phyloP scores from a whole-genome alignment of 2,113 vertebrate genomes.

The Rhizomys pruinosus region DNA sequence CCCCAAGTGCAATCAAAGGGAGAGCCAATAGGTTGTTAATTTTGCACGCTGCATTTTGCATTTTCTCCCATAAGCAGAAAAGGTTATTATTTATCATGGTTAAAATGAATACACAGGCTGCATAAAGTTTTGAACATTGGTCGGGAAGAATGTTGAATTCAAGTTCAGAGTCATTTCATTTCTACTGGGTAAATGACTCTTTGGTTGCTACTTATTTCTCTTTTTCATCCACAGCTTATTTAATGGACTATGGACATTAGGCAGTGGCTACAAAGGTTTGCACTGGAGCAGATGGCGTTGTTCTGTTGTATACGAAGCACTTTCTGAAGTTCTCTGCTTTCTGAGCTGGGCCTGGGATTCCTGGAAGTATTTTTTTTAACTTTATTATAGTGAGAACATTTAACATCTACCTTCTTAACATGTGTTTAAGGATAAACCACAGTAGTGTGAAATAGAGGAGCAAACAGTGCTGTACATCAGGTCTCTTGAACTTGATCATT shows the following conservation, averaged over 20 bases:
- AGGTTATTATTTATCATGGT: not conserved
- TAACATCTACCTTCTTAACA: not conserved
- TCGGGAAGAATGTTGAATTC: conserved; percentile 41
- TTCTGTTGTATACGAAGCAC: conserved; percentile 14
- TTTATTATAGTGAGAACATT: not conserved
- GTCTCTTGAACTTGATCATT: not conserved
- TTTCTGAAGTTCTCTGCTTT: conserved; percentile 50
- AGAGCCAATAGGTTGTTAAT: not conserved
- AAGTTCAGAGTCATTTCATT: conserved; percentile 42
- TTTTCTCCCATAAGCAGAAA: not conserved
- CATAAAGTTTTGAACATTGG: not conserved
- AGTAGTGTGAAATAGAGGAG: not conserved
- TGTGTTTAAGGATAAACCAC: not conserved
- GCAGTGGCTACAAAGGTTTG: conserved; percentile 29
- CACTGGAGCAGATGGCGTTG: conserved; percentile 29
- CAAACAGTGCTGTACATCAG: not conserved
- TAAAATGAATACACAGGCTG: not conserved
- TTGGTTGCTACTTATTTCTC: conserved; percentile 54
- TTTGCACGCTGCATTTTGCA: conserved; percentile 11
- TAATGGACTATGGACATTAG: conserved; percentile 55
- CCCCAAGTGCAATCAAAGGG: not conserved
- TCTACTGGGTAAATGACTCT: conserved; percentile 51
- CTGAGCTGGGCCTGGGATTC: conserved; percentile 22
- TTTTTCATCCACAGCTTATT: conserved; percentile 52
- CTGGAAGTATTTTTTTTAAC: conserved; percentile 16